Evolutionary conservation across 2,888 invertebrate genomes (phyloP).

Genomic region (Anodontia alba): DNA sequence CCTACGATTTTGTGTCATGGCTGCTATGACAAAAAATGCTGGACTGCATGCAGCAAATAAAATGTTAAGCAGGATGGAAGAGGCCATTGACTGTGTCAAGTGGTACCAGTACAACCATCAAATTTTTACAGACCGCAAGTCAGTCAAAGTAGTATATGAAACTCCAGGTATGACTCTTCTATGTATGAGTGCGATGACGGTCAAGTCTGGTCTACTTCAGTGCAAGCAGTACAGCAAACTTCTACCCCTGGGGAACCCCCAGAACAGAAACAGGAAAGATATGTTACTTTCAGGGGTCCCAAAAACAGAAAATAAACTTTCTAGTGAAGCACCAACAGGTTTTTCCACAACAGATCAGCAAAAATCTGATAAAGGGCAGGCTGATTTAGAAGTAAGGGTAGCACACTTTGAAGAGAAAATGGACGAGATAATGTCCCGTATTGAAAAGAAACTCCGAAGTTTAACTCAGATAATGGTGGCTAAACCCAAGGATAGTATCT

Average conservation of each 20-base stretch:
- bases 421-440: not conserved
- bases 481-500: too few relatives aligned
- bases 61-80: conserved; percentile 29
- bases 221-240: not conserved
- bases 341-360: not conserved
- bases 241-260: not conserved
- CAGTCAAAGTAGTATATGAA: not conserved
- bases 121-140: not conserved
- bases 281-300: not conserved
- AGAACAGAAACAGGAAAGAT: not conserved
- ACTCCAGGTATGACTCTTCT: not conserved
- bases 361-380: too few relatives aligned
- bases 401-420: not conserved
- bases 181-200: not conserved
- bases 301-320: not conserved
- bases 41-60: conserved; percentile 15
- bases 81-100: conserved; percentile 31
- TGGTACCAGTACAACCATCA: conserved; percentile 21
- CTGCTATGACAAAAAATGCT: conserved; percentile 7
- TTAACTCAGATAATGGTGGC: not conserved
- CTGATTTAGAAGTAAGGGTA: too few relatives aligned
- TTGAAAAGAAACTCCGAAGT: not conserved
- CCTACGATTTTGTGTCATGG: conserved; percentile 20
- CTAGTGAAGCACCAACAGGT: not conserved
- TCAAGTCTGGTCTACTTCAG: not conserved